Base-by-base conservation (phyloP, 2,888 invertebrate species). In the Drosophila prolongata region DNA sequence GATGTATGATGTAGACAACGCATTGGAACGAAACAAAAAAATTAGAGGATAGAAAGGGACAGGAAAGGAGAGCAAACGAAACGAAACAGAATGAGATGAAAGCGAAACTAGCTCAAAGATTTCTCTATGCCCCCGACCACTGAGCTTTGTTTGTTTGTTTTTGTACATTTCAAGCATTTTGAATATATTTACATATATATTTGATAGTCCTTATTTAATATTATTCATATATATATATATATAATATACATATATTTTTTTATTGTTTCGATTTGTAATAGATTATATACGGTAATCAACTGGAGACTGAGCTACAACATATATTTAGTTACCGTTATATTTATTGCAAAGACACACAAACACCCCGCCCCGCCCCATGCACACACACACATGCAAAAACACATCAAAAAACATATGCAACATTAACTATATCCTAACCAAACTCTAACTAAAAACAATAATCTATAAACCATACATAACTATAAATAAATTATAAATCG, bases 221-320 rank as follows among this genome's bases (percentile, higher is more conserved):
- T 69, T 71, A 56, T 71, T 37, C 52, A 50, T 62, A 71, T 61
- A 43, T 61, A 70, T 55, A 70, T 55, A 52, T 54, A 62, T 52
- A 56, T 59, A 68, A 19, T 50, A 61, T 71, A 57, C 46, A 35
- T 53, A 55, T 65, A 65, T 62, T 49, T 57, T 54, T 66, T 65
- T 67, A 64, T 50, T 59, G 65, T 76, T 78, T 80, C 60, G 55
- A 77, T 71, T 60, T 80, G 78, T 74, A 88, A 76, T 82, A 77
- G 81, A 83, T 72, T 67, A 57, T 66, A 75, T 57, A 78, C 91
- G 91, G 90, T 90, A 90, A 91, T 90, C 87, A 87, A 87, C 89
- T 91, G 91, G 91, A 91, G 91, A 91, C 91, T 91, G 91, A 91
- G 91, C 90, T 91, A 91, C 91, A 91, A 91, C 91, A 91, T 90